Evolutionary conservation across 2,113 vertebrate genomes (phyloP).

Genomic region (Genyomyrus donnyi): DNA sequence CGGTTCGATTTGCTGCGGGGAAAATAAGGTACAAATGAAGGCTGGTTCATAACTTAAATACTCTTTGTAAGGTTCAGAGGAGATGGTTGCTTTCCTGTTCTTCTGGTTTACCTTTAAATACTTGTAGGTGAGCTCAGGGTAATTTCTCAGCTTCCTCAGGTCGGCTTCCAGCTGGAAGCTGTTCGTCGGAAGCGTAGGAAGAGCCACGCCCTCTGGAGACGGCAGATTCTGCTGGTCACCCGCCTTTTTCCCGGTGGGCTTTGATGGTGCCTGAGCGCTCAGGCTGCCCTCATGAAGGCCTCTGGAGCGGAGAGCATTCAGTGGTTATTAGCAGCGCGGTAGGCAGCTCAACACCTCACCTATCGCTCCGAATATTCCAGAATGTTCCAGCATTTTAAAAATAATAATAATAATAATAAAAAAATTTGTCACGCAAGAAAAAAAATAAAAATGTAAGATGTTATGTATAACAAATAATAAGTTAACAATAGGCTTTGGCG

Average conservation of each 20-base stretch:
- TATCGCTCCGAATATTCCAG: neutral
- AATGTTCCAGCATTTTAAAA: neutral
- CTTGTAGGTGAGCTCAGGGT: constrained; percentile 67
- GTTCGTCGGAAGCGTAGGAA: constrained; percentile 73
- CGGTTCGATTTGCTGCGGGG: constrained; percentile 80
- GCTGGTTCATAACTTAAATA: neutral
- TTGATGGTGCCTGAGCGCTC: neutral
- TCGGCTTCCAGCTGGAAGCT: constrained; percentile 89
- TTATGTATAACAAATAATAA: neutral
- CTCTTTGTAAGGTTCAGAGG: neutral
- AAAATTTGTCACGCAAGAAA: neutral
- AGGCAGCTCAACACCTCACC: neutral
- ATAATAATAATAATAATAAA: neutral
- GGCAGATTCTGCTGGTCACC: neutral
- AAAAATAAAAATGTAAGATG: neutral
- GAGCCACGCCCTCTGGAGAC: constrained; percentile 4
- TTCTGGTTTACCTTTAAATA: constrained; percentile 75
- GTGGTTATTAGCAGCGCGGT: neutral
- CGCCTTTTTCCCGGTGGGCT: neutral
- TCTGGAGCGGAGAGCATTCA: constrained; percentile 16
- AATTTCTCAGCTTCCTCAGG: constrained; percentile 73
- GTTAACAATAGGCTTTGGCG: neutral
- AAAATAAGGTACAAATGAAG: neutral
- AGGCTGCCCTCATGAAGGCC: neutral
- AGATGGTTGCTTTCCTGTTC: neutral